Base-by-base conservation (phyloP, 2,888 invertebrate genomes). In the Eudemis profundana region DNA sequence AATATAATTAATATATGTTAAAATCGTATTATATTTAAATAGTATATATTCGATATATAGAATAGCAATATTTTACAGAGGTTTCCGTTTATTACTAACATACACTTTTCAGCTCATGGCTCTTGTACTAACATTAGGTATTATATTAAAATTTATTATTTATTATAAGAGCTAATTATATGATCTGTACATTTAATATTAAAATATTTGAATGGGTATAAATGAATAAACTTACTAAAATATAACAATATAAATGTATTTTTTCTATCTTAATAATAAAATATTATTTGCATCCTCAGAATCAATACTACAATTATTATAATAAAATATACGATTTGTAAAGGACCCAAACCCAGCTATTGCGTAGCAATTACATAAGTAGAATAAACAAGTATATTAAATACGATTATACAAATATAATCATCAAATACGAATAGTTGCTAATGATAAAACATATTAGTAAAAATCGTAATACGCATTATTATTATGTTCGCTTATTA, bases 291-390 rank as follows among this genome's bases (percentile, higher is more conserved):
- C 17, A 19, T 17, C 10, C 12, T 3, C 14, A 54, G 23, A 36
- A 38, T 21, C 36, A 21, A 19, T 5, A 0, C 19, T 38, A 51
- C 0, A 40, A 53, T 23, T 21, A 53, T 15, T 40, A 51, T 36
- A 53, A 70, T 68, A 70, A 51, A 19, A 49, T 8, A 56, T 65
- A 33, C 61, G 54, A 69, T 68, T 68, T 66, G 63, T 66, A 71
- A 76, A 82, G 88, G 88, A 88, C 88, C 89, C 88, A 79, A 84
- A 78, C 78, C 89, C 89, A 89, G 89, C 89, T 88, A 88, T 87
- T 84, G 85, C 70, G 33, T 27, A 40, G n/a, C n/a, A n/a, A n/a
- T n/a, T n/a, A n/a, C n/a, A 27, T 17, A 44, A 46, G 21, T 27
- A 63, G 5, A n/a, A 40, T 42, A 66, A 69, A 53, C 67, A 66